Percentiles rank a stretch among this genome's conserved stretches.
These are phyloP conservation scores for Pantala flavescens DNA, from an alignment of 1,140 invertebrate genomes.

Conservation along the genomic window DNA sequence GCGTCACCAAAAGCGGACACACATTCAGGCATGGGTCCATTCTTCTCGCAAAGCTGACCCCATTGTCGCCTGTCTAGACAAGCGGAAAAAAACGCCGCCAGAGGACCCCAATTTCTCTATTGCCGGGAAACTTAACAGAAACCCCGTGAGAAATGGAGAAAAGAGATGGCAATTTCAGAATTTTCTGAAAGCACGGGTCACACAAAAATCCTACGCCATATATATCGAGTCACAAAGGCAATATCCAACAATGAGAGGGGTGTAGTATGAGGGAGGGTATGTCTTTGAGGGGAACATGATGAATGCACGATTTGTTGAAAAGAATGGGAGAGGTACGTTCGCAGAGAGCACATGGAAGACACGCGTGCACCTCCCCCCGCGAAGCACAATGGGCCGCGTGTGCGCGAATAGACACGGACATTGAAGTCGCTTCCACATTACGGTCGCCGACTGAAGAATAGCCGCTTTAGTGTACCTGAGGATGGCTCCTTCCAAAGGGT, in stretches of 20 bases:
- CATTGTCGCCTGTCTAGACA: not conserved
- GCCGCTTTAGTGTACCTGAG: not conserved
- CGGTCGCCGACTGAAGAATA: too few species aligned
- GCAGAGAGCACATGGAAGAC: too few species aligned
- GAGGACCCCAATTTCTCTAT: not conserved
- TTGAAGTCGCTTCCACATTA: too few species aligned
- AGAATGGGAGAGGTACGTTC: too few species aligned
- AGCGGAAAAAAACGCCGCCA: not conserved
- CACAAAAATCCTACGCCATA: not conserved
- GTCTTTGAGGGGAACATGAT: not conserved
- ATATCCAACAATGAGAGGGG: not conserved
- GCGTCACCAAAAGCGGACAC: too few species aligned
- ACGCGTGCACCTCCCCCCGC: too few species aligned
- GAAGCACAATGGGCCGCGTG: too few species aligned
- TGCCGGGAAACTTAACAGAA: not conserved
- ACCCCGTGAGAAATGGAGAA: not conserved
- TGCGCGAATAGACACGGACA: too few species aligned
- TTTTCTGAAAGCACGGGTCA: not conserved
- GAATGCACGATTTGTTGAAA: not conserved
- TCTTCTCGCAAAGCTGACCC: not conserved
- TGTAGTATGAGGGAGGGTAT: not conserved
- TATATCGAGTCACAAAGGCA: conserved; percentile 1
- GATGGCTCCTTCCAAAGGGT: too few species aligned
- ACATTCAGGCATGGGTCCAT: not conserved
- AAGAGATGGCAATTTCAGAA: not conserved